Base-by-base conservation (phyloP, 2,888 invertebrate species). In the Coronaproctus castanopsis region DNA sequence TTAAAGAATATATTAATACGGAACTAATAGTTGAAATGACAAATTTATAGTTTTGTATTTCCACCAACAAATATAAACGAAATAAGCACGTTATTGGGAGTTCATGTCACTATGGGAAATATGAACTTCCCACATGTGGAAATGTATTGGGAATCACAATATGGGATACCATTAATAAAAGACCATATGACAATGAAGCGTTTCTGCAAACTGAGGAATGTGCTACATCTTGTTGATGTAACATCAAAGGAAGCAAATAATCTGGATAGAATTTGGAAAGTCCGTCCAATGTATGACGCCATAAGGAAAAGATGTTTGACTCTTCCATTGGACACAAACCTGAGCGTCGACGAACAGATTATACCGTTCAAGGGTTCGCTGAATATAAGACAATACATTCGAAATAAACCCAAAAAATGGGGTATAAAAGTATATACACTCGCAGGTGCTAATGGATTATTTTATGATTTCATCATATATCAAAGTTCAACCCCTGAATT, bases 381-480 rank as follows among this genome's bases (percentile, higher is more conserved):
- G 14, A 36, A 36, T 14, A 36, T 36, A 36, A 36, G 14, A 14
- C 36, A 36, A 36, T 36, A 36, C 14, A 36, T 36, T 36, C 36
- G 8, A 5, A 36, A 36, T 14, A 36, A 36, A 36, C 36, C 36
- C 5, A 36, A 36, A 14, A 36, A 36, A 36, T 36, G 36, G 36
- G 36, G 36, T 36, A 36, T 36, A 36, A 36, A 36, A 36, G 14
- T 23, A 36, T n/a, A 61, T 2, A 19, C 61, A 24, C 61, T 64
- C 54, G 62, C 69, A 5, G 66, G 65, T 24, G 57, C 60, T 60
- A 62, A 62, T 51, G 67, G 67, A 5, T 54, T 64, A 21, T 52
- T 63, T 8, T 68, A 67, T 60, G 66, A 68, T 59, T 67, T 66
- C 55, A 58, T 66, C 21, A 62, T 68, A n/a, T 68, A 68, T 59